A percentile compares a stretch with the other conserved stretches of the same genome.
These are phyloP conservation scores for Aphelenchoides fujianensis DNA, from an alignment of 1,140 invertebrate species.

Conservation along the genomic window DNA sequence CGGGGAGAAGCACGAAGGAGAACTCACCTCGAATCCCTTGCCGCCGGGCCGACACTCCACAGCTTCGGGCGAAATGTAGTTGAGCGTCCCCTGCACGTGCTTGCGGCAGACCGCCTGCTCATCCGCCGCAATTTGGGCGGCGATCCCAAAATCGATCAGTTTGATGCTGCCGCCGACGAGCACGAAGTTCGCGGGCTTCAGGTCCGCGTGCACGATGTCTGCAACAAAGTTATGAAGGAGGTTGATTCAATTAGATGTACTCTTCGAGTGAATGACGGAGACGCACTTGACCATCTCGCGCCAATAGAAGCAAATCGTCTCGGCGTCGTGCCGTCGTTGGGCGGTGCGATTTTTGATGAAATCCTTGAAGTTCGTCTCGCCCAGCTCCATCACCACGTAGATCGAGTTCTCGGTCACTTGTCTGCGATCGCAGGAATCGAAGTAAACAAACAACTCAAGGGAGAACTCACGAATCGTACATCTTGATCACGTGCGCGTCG, in stretches of 20 bases:
- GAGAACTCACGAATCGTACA: constrained; percentile 80
- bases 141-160: constrained; percentile 96
- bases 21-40: constrained; percentile 36
- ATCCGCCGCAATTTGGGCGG: constrained; percentile 81
- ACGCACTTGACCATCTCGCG: constrained; percentile 87
- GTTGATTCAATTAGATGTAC: constrained; percentile 65
- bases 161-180: constrained; percentile 81
- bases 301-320: constrained; percentile 82
- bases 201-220: constrained; percentile 89
- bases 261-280: constrained; percentile 81
- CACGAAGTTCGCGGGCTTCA: constrained; percentile 95
- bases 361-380: constrained; percentile 80
- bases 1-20: constrained; percentile 24
- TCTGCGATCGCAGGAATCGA: constrained; percentile 31
- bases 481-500: constrained; percentile 75
- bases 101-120: constrained; percentile 83
- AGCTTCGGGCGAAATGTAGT: constrained; percentile 94
- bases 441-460: constrained; percentile 64
- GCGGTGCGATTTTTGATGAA: constrained; percentile 69
- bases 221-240: constrained; percentile 29
- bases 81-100: constrained; percentile 77
- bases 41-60: constrained; percentile 64
- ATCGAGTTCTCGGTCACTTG: constrained; percentile 12
- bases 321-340: constrained; percentile 66
- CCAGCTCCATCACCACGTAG: constrained; percentile 76